These are phyloP conservation scores for Nasonia giraulti DNA, from an alignment of 1,140 invertebrate genomes.

Conservation along the genomic window DNA sequence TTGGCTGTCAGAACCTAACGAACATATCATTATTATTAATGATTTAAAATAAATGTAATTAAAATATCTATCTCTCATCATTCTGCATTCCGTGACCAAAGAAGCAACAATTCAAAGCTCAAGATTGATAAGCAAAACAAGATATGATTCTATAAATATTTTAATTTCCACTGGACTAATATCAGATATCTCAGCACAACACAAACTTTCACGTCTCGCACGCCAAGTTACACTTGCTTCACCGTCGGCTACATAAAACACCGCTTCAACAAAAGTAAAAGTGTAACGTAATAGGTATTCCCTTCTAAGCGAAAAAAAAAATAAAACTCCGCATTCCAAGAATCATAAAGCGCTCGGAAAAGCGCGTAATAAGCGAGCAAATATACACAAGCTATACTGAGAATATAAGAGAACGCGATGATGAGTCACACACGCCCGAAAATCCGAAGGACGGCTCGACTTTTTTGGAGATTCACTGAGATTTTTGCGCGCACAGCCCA, in stretches of 20 bases:
- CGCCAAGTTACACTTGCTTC: not conserved
- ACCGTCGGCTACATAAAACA: not conserved
- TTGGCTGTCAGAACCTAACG: slow-evolving; percentile 84
- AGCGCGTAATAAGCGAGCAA: slow-evolving; percentile 3
- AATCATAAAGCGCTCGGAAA: not conserved
- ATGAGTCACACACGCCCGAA: slow-evolving; percentile 41
- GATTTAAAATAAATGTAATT: not conserved
- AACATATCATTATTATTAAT: slow-evolving; percentile 47
- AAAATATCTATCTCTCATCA: not conserved
- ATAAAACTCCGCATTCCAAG: not conserved
- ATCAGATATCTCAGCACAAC: not conserved
- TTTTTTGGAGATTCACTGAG: slow-evolving; percentile 38
- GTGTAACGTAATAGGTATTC: not conserved
- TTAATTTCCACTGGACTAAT: not conserved
- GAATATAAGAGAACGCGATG: slow-evolving; percentile 10
- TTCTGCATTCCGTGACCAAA: not conserved
- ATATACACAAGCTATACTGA: not conserved
- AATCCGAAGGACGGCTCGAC: slow-evolving; percentile 33
- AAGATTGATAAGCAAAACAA: slow-evolving; percentile 5
- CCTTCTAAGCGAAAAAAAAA: not conserved
- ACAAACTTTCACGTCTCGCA: not conserved
- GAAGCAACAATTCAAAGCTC: not conserved
- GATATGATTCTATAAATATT: not conserved
- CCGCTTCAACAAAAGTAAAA: not conserved
- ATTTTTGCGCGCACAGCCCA: not conserved